phyloP scores from a whole-genome alignment of 2,113 vertebrate species.

The Trinectes maculatus region DNA sequence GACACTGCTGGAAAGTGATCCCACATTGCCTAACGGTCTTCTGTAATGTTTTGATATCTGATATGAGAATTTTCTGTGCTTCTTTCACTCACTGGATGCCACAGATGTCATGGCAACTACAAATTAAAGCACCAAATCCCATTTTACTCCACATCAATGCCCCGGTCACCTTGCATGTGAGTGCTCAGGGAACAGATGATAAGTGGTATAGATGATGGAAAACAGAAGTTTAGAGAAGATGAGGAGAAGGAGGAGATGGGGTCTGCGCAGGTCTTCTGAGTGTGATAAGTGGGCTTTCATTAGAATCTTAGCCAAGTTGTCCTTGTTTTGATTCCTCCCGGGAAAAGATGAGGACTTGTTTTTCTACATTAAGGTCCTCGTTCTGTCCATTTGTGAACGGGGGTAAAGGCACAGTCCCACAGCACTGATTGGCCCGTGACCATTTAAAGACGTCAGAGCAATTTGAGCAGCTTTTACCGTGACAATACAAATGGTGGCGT shows the following conservation, averaged over 20 bases:
- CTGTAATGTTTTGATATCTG: not conserved
- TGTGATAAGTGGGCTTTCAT: too few relatives aligned
- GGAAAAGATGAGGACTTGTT: too few relatives aligned
- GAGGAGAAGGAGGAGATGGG: constrained; percentile 27
- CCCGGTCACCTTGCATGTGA: constrained; percentile 15
- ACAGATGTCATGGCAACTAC: constrained; percentile 26
- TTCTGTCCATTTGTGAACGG: too few relatives aligned
- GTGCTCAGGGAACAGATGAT: constrained; percentile 20
- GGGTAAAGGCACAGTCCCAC: too few relatives aligned
- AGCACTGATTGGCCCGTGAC: too few relatives aligned
- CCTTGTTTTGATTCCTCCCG: not conserved
- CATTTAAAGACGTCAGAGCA: not conserved
- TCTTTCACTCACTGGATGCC: not conserved
- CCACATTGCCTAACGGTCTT: too few relatives aligned
- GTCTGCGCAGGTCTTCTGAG: constrained; percentile 28
- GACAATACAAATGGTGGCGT: not conserved
- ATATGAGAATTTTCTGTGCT: not conserved
- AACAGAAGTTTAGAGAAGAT: constrained; percentile 25
- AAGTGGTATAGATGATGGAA: not conserved
- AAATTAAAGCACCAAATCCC: constrained; percentile 1
- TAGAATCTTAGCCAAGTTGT: too few relatives aligned
- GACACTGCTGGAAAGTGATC: too few relatives aligned
- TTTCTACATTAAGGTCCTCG: too few relatives aligned
- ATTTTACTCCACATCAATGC: not conserved
- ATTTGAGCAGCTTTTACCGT: not conserved